Evolutionary conservation across 1,140 invertebrate species (phyloP), one percentile per base, ranked within the genome.

Genomic region (Probaryconus sp.): DNA sequence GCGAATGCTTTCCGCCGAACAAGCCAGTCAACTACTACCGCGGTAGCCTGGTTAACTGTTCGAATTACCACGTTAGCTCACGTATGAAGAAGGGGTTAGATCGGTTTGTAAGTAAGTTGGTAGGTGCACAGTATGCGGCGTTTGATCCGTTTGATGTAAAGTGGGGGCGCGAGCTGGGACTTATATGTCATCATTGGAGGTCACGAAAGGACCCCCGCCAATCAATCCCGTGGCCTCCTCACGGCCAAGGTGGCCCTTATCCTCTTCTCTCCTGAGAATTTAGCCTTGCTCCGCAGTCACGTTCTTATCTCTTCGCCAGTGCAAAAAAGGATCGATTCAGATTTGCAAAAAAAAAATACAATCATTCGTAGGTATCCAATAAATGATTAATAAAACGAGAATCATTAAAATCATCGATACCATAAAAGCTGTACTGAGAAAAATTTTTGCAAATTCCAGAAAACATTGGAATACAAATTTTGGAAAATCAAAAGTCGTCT

Each of bases 11-110:
- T 40, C 35, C 70, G 53, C 61, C 24, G 70, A 74, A 74, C 63
- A 28, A 67, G 63, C 70, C 63, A 67, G 63, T 48, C 63, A 74
- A 67, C 56, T 43, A 74, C 70, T 74, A 74, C 63, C 70, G 63
- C 50, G 70, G 70, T 67, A 74, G 70, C 30, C 56, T 74, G 63
- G 55, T 74, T 67, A 73, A 67, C 70, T 63, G 63, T 68, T 74
- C 56, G 71, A 74, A 74, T 68, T 74, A 74, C 71, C 71, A 58
- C 64, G 63, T 63, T 48, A 63, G 50, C 56, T 68, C 67, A 58
- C 20, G 63, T 74, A 67, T 64, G 58, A 74, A 67, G 68, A 71
- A 68, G 63, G 71, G 63, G 71, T 42, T 74, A 74, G 71, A 74
- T 74, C 47, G 70, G 71, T 35, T 56, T 35, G 56, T 24, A 67